Evolutionary conservation across 2,113 vertebrate genomes (phyloP).

Genomic region (Archilochus colubris): DNA sequence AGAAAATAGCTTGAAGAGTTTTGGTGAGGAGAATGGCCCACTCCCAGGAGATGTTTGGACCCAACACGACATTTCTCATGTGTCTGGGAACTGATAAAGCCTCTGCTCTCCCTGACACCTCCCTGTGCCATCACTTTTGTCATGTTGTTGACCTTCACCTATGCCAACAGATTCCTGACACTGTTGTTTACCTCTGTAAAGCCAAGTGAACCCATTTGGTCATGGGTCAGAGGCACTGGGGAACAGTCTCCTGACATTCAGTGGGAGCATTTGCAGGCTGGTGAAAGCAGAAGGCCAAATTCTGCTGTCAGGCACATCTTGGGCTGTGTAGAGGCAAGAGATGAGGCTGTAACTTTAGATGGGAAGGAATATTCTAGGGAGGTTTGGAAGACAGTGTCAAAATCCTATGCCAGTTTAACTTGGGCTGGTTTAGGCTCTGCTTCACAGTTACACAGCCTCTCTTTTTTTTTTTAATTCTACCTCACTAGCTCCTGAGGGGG

Average conservation of each 20-base stretch:
- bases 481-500: not conserved
- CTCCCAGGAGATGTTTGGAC: not conserved
- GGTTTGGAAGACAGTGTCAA: not conserved
- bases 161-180: not conserved
- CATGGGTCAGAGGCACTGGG: not conserved
- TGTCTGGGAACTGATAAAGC: not conserved
- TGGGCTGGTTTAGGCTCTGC: not conserved
- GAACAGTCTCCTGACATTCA: not conserved
- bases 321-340: not conserved
- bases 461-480: not conserved
- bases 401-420: not conserved
- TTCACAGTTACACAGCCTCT: not conserved
- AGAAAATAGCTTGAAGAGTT: not conserved
- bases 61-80: not conserved
- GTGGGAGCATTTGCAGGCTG: not conserved
- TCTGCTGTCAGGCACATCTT: not conserved
- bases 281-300: not conserved
- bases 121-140: not conserved
- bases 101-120: not conserved
- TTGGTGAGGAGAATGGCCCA: not conserved
- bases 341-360: not conserved
- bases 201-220: accelerated
- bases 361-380: not conserved
- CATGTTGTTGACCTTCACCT: not conserved
- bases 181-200: not conserved